phyloP scores from a whole-genome alignment of 2,888 invertebrate genomes.

The Mycalesis mineus region DNA sequence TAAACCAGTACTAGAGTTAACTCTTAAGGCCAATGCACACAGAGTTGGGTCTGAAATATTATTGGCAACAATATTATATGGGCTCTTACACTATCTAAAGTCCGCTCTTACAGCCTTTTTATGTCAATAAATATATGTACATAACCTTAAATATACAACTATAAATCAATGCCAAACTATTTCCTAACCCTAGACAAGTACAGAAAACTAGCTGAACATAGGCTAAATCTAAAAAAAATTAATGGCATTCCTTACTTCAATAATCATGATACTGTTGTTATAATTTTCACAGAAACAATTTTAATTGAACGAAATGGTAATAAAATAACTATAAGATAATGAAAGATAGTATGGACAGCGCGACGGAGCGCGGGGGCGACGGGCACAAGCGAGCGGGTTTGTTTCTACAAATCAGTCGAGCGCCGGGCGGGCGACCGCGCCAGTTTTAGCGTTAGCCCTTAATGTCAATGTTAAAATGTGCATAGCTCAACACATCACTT shows the following conservation, averaged over 20 bases:
- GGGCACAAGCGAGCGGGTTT: no score
- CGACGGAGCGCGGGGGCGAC: no score
- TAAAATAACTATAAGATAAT: no score
- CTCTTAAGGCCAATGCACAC: not conserved
- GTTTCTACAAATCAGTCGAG: no score
- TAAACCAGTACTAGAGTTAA: not conserved
- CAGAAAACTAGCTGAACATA: conserved; percentile 14
- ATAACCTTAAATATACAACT: conserved; percentile 49
- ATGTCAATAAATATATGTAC: conserved; percentile 71
- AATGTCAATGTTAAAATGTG: no score
- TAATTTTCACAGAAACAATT: no score
- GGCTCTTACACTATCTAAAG: conserved; percentile 17
- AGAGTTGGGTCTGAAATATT: not conserved
- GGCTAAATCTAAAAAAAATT: conserved; percentile 20
- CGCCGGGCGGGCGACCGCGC: no score
- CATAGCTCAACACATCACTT: no score
- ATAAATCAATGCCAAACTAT: conserved; percentile 32
- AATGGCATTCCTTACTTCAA: not conserved
- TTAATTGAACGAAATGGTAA: no score
- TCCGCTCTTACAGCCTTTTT: conserved; percentile 44
- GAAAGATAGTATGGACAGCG: no score
- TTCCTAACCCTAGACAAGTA: conserved; percentile 22
- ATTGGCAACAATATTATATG: not conserved
- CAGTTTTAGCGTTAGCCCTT: no score
- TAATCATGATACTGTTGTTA: no score